Evolutionary conservation across 2,888 invertebrate species (phyloP).

Genomic region (Reticulitermes lucifugus): DNA sequence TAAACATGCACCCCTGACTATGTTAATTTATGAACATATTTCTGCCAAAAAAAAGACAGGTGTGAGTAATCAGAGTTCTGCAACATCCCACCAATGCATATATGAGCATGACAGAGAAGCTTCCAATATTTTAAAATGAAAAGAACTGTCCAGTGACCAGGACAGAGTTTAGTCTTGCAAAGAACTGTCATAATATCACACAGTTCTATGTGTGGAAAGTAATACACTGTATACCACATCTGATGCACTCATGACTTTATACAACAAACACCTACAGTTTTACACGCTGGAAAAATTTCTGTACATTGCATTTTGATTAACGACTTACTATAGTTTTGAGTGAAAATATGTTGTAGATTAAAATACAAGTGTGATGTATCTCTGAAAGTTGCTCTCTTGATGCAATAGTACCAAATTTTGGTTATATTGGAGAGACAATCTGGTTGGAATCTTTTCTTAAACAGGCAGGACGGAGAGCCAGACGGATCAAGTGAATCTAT

Average conservation of each 20-base stretch:
- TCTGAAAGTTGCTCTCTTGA: not conserved
- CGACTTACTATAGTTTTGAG: not conserved
- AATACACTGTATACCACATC: too few species aligned
- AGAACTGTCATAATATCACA: not conserved
- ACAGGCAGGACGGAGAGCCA: slow-evolving; percentile 32
- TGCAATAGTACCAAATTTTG: not conserved
- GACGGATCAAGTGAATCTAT: slow-evolving; percentile 36
- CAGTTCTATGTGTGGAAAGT: not conserved
- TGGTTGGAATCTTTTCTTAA: slow-evolving; percentile 7
- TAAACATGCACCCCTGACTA: too few species aligned
- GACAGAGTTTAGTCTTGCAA: not conserved
- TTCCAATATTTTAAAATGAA: not conserved
- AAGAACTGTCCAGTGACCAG: not conserved
- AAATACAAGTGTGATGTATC: not conserved
- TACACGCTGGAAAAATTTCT: not conserved
- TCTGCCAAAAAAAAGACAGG: too few species aligned
- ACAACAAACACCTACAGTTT: too few species aligned
- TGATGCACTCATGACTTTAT: too few species aligned
- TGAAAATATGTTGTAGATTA: too few species aligned
- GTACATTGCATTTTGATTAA: not conserved
- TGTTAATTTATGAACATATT: too few species aligned
- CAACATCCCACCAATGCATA: not conserved
- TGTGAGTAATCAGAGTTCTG: not conserved
- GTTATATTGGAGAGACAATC: slow-evolving; percentile 5
- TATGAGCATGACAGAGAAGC: not conserved